These are phyloP conservation scores for Caenorhabditis zanzibari DNA, from an alignment of 2,888 invertebrate genomes.

Conservation along the genomic window DNA sequence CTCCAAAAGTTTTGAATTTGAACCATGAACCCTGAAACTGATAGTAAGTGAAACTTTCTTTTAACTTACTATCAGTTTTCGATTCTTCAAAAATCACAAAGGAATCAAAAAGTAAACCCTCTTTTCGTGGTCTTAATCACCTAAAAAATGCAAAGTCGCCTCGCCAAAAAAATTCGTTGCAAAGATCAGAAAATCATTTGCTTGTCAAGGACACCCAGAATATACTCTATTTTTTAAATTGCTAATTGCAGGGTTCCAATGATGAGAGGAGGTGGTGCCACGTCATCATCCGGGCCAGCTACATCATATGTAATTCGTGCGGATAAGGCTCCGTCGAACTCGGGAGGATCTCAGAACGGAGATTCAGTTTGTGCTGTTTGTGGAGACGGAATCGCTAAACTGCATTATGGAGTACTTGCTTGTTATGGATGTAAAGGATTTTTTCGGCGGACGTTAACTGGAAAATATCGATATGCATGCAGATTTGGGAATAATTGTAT, in stretches of 20 bases:
- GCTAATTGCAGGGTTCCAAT: constrained; percentile 71
- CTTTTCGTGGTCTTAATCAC: constrained; percentile 43
- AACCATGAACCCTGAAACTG: constrained; percentile 3
- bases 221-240: constrained; percentile 12
- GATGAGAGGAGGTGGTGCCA: constrained; percentile 65
- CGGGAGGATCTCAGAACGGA: constrained; percentile 47
- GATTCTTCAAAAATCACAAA: constrained; percentile 35
- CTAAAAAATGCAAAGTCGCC: constrained; percentile 47
- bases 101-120: constrained; percentile 34
- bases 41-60: not conserved
- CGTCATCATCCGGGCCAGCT: constrained; percentile 56
- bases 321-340: constrained; percentile 27
- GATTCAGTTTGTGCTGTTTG: constrained; percentile 82
- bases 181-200: constrained; percentile 54
- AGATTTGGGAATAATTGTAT: constrained; percentile 83
- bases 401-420: constrained; percentile 79
- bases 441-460: constrained; percentile 81
- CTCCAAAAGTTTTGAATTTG: not conserved
- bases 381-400: constrained; percentile 81
- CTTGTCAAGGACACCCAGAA: constrained; percentile 32
- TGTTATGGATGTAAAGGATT: constrained; percentile 80
- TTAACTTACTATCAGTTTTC: constrained; percentile 15
- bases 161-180: constrained; percentile 22
- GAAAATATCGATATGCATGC: constrained; percentile 80
- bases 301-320: constrained; percentile 63